A percentile compares a stretch with the other conserved stretches of the same genome.
phyloP scores from a whole-genome alignment of 2,797 vertebrate species.

The Enteromius treurensis region DNA sequence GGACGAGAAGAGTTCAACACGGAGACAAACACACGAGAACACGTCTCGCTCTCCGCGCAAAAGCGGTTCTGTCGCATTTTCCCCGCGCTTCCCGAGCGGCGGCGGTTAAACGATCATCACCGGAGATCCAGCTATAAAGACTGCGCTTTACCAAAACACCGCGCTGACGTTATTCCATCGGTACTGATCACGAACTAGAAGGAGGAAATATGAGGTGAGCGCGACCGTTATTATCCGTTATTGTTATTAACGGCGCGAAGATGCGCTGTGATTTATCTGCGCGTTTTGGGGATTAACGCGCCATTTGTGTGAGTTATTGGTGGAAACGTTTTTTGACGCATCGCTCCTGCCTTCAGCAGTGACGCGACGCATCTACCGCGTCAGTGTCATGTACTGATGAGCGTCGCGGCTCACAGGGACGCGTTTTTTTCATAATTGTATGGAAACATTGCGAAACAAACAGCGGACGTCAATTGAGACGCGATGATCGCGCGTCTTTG shows the following conservation, averaged over 20 bases:
- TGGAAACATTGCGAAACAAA: not conserved
- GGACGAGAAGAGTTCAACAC: conserved; percentile 62
- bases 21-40: conserved; percentile 56
- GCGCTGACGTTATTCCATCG: conserved; percentile 38
- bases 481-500: not conserved
- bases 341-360: not conserved
- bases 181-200: conserved; percentile 53
- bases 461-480: not conserved
- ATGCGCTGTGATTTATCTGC: too few species aligned
- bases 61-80: conserved; percentile 58
- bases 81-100: conserved; percentile 36
- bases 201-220: conserved; percentile 78
- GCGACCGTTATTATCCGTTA: conserved; percentile 8
- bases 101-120: conserved; percentile 1
- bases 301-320: not conserved
- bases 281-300: not conserved
- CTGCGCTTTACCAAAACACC: conserved; percentile 47
- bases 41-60: conserved; percentile 5
- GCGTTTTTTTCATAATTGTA: not conserved
- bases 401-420: not conserved
- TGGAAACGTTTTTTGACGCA: not conserved
- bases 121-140: not conserved
- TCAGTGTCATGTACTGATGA: not conserved
- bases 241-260: not conserved
- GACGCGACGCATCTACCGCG: not conserved